Percentiles rank a stretch among this genome's conserved stretches.
Conservation (phyloP, 2,888 invertebrate species). For the Polietes domitor region DNA sequence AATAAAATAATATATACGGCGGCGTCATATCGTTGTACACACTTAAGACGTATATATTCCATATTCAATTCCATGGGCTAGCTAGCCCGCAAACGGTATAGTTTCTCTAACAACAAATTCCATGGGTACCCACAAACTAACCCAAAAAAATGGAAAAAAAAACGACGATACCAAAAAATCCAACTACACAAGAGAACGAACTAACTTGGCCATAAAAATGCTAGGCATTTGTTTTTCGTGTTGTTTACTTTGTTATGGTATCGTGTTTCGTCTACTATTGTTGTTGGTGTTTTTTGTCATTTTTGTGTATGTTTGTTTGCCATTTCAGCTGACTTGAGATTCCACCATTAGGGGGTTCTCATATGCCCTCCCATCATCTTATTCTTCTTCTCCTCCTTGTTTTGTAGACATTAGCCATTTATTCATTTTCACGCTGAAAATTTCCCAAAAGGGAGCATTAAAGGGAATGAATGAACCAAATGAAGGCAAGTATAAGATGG, state of each 20-base stretch:
- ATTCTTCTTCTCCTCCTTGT: neutral
- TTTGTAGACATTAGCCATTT: no score
- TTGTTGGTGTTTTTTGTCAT: constrained; percentile 32
- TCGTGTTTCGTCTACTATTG: constrained; percentile 40
- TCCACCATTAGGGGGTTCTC: neutral
- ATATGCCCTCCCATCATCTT: neutral
- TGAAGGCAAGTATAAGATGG: neutral
- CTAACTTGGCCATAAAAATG: constrained; percentile 60
- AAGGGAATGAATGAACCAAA: neutral
- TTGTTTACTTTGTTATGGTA: constrained; percentile 55
- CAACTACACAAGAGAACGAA: constrained; percentile 32
- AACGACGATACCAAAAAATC: constrained; percentile 11
- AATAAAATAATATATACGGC: neutral
- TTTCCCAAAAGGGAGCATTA: neutral
- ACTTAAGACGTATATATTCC: neutral
- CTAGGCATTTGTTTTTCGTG: constrained; percentile 36
- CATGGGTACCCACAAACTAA: constrained; percentile 24
- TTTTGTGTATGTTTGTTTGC: constrained; percentile 20
- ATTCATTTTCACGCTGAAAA: neutral
- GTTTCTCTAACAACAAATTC: constrained; percentile 12
- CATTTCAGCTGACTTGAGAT: constrained; percentile 11
- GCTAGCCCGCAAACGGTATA: neutral
- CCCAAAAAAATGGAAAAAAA: constrained; percentile 20
- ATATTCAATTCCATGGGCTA: neutral
- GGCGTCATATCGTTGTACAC: neutral